phyloP scores from a whole-genome alignment of 1,140 invertebrate species.

The Polypedilum pembai region DNA sequence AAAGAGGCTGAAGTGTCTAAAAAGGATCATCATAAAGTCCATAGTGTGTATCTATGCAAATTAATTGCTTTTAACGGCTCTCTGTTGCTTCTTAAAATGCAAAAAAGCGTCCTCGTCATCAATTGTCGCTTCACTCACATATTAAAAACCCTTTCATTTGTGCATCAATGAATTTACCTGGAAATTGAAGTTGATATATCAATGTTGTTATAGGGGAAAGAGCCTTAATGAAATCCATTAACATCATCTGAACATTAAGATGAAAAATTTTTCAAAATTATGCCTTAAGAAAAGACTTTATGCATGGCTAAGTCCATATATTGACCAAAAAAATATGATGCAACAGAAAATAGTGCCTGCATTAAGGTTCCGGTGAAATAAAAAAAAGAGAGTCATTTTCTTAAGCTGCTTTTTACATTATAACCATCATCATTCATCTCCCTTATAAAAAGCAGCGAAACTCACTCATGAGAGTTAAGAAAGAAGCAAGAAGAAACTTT shows the following conservation, averaged over 20 bases:
- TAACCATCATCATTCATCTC: conserved; percentile 12
- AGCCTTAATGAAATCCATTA: too few species aligned
- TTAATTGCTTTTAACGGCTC: conserved; percentile 17
- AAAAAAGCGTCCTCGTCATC: not conserved
- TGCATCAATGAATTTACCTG: not conserved
- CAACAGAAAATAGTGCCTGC: not conserved
- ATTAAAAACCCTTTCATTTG: not conserved
- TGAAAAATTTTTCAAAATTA: too few species aligned
- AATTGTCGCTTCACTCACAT: not conserved
- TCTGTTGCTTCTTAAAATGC: not conserved
- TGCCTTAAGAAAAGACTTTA: not conserved
- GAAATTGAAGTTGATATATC: not conserved
- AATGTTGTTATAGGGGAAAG: too few species aligned
- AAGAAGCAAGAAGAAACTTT: not conserved
- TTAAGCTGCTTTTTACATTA: not conserved
- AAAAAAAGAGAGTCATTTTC: conserved; percentile 13
- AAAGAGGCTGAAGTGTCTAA: not conserved
- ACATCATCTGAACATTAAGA: too few species aligned
- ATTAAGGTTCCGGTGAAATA: not conserved
- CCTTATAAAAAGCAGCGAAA: not conserved
- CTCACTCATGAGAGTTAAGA: not conserved
- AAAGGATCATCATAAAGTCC: too few species aligned
- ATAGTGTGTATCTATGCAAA: conserved; percentile 6
- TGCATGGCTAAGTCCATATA: not conserved
- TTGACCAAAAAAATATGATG: conserved; percentile 9